phyloP scores from a whole-genome alignment of 2,113 vertebrate species.

The Progne subis region DNA sequence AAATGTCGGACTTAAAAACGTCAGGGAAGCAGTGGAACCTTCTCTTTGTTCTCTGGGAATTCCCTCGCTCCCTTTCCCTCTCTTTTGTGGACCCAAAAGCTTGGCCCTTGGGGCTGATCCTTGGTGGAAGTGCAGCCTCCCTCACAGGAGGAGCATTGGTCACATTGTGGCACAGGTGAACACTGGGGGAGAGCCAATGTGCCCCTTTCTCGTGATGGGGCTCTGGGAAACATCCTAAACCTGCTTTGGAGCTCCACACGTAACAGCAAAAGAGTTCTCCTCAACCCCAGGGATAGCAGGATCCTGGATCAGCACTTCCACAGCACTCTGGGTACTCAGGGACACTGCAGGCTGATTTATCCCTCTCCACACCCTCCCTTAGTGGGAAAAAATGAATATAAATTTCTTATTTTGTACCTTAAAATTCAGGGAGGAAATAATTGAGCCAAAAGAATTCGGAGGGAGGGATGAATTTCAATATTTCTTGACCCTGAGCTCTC shows the following conservation, averaged over 20 bases:
- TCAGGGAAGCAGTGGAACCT: neutral
- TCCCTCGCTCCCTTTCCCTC: neutral
- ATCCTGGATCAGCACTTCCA: neutral
- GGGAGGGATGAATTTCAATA: neutral
- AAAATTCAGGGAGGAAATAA: neutral
- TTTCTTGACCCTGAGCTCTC: neutral
- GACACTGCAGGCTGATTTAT: neutral
- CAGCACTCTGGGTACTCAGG: neutral
- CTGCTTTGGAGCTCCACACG: neutral
- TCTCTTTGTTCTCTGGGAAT: neutral
- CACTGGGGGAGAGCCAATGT: neutral
- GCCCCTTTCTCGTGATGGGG: neutral
- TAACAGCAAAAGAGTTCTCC: neutral
- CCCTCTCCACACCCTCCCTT: neutral
- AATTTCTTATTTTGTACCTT: neutral
- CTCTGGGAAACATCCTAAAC: neutral
- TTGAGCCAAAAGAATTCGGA: neutral
- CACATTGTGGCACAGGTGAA: fast-evolving
- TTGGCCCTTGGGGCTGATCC: neutral
- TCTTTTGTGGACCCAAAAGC: neutral
- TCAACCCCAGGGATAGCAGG: neutral
- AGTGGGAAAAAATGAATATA: neutral
- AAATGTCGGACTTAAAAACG: neutral
- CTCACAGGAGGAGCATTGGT: neutral
- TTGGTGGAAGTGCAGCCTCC: neutral